These are phyloP conservation scores for Bombus ignitus DNA, from an alignment of 1,140 invertebrate species.

Conservation along the genomic window DNA sequence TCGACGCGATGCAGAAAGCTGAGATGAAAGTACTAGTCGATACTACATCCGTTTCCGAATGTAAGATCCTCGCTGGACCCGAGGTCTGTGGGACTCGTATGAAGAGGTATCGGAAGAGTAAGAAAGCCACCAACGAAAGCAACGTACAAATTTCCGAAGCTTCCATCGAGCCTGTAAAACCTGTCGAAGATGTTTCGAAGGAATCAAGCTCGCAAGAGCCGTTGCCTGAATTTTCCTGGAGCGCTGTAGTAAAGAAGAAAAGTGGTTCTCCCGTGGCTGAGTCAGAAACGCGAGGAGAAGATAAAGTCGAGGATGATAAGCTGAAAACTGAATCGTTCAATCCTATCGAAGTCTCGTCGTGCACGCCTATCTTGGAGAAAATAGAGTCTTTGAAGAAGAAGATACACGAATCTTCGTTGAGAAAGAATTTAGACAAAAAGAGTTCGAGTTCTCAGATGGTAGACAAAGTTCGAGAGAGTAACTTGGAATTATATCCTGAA, in stretches of 20 bases:
- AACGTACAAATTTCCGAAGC: constrained; percentile 19
- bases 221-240: constrained; percentile 67
- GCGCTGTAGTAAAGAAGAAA: constrained; percentile 67
- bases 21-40: constrained; percentile 59
- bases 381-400: neutral
- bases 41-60: constrained; percentile 53
- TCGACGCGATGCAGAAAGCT: constrained; percentile 74
- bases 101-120: constrained; percentile 62
- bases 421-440: constrained; percentile 2
- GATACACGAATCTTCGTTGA: neutral
- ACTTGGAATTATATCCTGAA: neutral
- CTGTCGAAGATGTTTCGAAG: constrained; percentile 26
- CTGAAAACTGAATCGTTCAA: constrained; percentile 21
- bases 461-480: constrained; percentile 47
- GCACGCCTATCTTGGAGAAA: neutral
- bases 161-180: neutral
- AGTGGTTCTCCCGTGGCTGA: neutral
- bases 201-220: neutral
- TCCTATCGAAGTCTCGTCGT: neutral
- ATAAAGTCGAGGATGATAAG: constrained; percentile 2
- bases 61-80: constrained; percentile 65
- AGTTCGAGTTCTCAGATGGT: constrained; percentile 24
- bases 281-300: constrained; percentile 29
- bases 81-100: constrained; percentile 43
- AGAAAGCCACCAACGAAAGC: constrained; percentile 30